Conservation (phyloP, 2,888 invertebrate genomes). For the Copidosoma aretas region DNA sequence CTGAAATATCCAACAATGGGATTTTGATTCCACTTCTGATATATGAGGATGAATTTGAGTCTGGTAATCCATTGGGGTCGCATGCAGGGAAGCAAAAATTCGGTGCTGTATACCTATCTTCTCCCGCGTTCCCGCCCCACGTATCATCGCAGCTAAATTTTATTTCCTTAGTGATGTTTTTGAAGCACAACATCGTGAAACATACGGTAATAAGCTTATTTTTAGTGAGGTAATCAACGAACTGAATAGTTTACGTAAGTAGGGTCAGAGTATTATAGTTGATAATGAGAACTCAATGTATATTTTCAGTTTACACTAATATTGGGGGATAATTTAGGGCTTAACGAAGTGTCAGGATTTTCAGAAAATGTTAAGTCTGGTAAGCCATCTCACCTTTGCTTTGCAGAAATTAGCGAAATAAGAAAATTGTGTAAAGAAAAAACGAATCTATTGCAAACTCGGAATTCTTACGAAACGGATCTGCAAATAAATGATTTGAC, state of each 20-base stretch:
- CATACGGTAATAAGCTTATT: not conserved
- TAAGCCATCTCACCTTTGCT: too few species aligned
- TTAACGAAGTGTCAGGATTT: too few species aligned
- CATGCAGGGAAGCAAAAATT: slow-evolving; percentile 10
- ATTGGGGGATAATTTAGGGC: too few species aligned
- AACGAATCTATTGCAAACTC: too few species aligned
- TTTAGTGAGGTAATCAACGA: not conserved
- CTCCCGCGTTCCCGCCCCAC: slow-evolving; percentile 1
- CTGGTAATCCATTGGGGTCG: not conserved
- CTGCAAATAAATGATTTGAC: too few species aligned
- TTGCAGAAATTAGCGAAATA: too few species aligned
- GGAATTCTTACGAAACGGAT: too few species aligned
- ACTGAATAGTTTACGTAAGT: not conserved
- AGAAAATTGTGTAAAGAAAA: not conserved
- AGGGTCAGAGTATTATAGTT: too few species aligned
- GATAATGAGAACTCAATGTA: too few species aligned
- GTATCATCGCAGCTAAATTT: slow-evolving; percentile 1
- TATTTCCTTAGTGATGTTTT: not conserved
- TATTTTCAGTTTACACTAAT: too few species aligned
- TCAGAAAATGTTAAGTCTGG: too few species aligned
- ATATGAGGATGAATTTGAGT: not conserved
- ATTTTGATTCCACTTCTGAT: not conserved
- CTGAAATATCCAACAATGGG: slow-evolving; percentile 21
- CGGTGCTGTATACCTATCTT: not conserved
- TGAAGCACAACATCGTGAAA: not conserved